These are phyloP conservation scores for Aegithalos caudatus DNA, from an alignment of 2,113 vertebrate species.

Conservation along the genomic window DNA sequence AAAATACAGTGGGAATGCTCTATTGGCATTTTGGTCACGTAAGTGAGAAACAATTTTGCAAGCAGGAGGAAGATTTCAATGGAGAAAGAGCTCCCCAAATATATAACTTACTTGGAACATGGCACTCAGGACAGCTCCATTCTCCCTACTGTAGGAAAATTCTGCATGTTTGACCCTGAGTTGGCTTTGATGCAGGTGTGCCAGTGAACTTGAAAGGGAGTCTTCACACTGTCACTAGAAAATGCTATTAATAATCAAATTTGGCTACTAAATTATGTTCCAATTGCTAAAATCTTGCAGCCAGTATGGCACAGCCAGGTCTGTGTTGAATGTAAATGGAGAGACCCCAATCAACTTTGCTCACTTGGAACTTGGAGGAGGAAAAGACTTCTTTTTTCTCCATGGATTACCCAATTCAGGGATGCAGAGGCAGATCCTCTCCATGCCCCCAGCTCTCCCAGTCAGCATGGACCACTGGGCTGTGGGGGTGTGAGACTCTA, in stretches of 20 bases:
- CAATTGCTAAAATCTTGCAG: background rate
- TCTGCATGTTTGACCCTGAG: background rate
- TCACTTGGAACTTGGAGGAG: background rate
- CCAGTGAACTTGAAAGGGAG: background rate
- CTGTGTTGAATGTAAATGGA: background rate
- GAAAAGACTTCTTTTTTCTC: background rate
- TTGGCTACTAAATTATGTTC: background rate
- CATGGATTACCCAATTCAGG: fast-evolving
- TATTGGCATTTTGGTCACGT: background rate
- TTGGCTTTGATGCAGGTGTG: background rate
- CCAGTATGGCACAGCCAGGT: background rate
- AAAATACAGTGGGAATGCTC: background rate
- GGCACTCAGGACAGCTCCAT: background rate
- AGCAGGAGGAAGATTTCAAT: background rate
- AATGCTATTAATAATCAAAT: background rate
- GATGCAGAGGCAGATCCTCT: background rate
- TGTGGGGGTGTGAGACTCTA: background rate
- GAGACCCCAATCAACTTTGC: fast-evolving
- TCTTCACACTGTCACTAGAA: background rate
- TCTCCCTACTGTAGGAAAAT: background rate
- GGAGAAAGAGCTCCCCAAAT: background rate
- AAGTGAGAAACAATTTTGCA: background rate
- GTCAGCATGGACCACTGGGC: background rate
- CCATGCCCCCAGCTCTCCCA: background rate
- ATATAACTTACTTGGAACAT: background rate